Conservation (phyloP, 2,797 vertebrate genomes). For the Sebastes alutus region DNA sequence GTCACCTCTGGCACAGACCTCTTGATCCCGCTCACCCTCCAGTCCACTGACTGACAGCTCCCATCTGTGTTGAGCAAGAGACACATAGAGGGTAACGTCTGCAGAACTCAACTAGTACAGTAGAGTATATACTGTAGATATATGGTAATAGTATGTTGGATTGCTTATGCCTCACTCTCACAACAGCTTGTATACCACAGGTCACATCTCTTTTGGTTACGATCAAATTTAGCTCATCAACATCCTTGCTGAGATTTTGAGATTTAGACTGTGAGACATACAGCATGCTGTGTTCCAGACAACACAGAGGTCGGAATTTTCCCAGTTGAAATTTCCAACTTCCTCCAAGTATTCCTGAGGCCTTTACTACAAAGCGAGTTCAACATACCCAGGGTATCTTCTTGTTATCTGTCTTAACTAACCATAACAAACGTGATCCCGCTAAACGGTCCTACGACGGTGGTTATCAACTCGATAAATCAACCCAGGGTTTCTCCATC, state of each 20-base stretch:
- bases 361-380: accelerated
- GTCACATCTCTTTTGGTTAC: background rate
- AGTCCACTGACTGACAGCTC: constrained; percentile 37
- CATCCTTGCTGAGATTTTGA: background rate
- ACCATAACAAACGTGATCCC: too few relatives aligned
- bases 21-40: constrained; percentile 17
- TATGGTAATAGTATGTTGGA: background rate
- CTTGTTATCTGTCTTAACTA: accelerated
- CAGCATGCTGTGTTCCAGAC: too few relatives aligned
- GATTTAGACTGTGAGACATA: background rate
- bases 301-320: accelerated
- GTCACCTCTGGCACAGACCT: constrained; percentile 19
- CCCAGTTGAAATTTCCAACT: background rate
- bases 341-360: accelerated
- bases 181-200: background rate
- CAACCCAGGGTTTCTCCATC: too few relatives aligned
- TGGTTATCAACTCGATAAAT: too few relatives aligned
- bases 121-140: too few relatives aligned
- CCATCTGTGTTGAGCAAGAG: background rate
- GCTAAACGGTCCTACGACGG: too few relatives aligned
- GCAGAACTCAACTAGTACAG: background rate
- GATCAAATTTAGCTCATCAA: background rate
- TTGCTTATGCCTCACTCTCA: background rate
- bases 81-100: background rate
- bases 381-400: too few relatives aligned